These are phyloP conservation scores for Pinna nobilis DNA, from an alignment of 1,140 invertebrate species.

Conservation along the genomic window DNA sequence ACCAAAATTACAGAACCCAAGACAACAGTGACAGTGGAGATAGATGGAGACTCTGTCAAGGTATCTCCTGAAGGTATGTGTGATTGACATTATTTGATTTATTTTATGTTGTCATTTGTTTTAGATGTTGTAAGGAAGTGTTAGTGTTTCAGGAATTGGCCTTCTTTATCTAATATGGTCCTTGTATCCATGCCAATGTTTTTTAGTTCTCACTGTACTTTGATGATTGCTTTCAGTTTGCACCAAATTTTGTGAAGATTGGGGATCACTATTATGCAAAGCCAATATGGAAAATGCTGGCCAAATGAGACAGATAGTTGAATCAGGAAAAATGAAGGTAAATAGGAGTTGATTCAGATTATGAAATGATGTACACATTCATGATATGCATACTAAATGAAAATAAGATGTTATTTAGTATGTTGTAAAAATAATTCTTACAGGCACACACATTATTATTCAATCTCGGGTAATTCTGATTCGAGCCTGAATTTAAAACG, in stretches of 20 bases:
- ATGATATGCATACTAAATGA: not conserved
- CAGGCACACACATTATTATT: not conserved
- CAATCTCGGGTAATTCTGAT: not conserved
- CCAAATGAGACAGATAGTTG: slow-evolving; percentile 34
- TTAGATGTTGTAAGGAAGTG: not conserved
- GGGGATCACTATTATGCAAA: slow-evolving; percentile 28
- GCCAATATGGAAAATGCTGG: slow-evolving; percentile 16
- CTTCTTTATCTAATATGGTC: not conserved
- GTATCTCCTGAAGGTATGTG: slow-evolving; percentile 18
- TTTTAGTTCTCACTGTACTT: not conserved
- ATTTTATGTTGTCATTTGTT: not conserved
- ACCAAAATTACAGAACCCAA: not conserved
- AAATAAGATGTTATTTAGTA: not conserved
- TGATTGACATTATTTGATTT: not conserved
- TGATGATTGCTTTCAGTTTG: slow-evolving; percentile 18
- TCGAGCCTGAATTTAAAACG: not conserved
- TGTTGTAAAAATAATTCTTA: too few species aligned
- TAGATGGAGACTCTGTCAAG: not conserved
- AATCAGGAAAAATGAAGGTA: slow-evolving; percentile 38
- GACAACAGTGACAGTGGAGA: slow-evolving; percentile 3
- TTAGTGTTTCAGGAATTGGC: not conserved
- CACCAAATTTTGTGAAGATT: slow-evolving; percentile 41
- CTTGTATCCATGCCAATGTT: not conserved
- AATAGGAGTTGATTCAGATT: not conserved
- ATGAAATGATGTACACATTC: not conserved